Percentiles rank a stretch among this genome's conserved stretches.
These are phyloP conservation scores for Melanchra persicariae DNA, from an alignment of 2,888 invertebrate species.

Conservation along the genomic window DNA sequence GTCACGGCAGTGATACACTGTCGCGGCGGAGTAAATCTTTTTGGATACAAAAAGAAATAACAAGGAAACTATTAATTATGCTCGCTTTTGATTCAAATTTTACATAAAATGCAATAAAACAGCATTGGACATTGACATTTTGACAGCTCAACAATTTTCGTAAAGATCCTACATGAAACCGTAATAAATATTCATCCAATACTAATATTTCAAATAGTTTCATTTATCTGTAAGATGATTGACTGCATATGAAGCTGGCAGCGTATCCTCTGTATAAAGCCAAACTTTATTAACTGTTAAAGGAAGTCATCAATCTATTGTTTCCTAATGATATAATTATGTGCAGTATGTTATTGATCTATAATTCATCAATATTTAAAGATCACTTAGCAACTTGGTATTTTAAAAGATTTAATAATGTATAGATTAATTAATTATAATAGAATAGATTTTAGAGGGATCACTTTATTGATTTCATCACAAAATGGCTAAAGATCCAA, in stretches of 20 bases:
- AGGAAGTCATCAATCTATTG: conserved; percentile 10
- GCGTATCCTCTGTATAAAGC: neutral
- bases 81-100: no score
- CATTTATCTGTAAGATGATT: conserved; percentile 16
- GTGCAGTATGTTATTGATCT: neutral
- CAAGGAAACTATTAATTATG: no score
- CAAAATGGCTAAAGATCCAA: neutral
- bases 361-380: neutral
- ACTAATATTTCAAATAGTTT: neutral
- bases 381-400: neutral
- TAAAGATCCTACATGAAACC: neutral
- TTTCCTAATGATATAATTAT: neutral
- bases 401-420: neutral
- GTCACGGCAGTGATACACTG: conserved; percentile 90
- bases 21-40: conserved; percentile 52
- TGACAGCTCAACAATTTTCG: neutral
- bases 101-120: neutral
- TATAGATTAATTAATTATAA: no score
- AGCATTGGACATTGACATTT: neutral
- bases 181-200: conserved; percentile 2
- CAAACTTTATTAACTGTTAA: conserved; percentile 5
- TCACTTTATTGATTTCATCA: neutral
- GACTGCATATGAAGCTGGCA: conserved; percentile 4
- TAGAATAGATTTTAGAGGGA: neutral
- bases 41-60: neutral